Conservation (phyloP, 2,113 vertebrate species). For the Onychostruthus taczanowskii region DNA sequence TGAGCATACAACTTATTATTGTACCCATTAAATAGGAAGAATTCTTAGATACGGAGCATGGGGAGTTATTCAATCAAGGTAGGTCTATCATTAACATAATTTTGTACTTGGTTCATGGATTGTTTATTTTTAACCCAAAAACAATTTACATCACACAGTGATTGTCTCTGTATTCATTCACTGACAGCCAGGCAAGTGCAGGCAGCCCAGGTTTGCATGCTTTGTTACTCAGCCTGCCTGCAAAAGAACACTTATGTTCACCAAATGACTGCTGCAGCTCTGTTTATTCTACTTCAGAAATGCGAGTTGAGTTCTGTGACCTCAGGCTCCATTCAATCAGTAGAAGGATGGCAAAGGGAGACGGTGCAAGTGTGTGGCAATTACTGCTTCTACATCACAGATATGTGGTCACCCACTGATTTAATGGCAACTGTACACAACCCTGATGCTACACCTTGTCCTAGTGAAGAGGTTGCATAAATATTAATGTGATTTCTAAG, state of each 20-base stretch:
- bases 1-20: neutral
- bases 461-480: neutral
- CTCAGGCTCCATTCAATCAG: neutral
- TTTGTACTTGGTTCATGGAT: neutral
- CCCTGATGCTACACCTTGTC: neutral
- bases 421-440: neutral
- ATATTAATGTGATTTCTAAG: neutral
- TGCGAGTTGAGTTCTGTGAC: neutral
- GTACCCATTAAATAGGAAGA: neutral
- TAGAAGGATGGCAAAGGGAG: neutral
- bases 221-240: neutral
- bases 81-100: neutral
- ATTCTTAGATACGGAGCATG: neutral
- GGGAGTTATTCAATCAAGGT: neutral
- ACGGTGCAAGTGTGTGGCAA: neutral
- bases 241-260: neutral
- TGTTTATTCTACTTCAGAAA: neutral
- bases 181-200: neutral
- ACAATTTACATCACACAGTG: neutral
- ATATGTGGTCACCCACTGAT: neutral
- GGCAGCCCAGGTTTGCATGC: neutral
- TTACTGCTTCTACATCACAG: neutral
- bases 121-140: neutral
- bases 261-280: neutral
- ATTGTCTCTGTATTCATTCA: neutral